Base-by-base conservation (phyloP, 2,888 invertebrate genomes). In the Tenthredo notha region DNA sequence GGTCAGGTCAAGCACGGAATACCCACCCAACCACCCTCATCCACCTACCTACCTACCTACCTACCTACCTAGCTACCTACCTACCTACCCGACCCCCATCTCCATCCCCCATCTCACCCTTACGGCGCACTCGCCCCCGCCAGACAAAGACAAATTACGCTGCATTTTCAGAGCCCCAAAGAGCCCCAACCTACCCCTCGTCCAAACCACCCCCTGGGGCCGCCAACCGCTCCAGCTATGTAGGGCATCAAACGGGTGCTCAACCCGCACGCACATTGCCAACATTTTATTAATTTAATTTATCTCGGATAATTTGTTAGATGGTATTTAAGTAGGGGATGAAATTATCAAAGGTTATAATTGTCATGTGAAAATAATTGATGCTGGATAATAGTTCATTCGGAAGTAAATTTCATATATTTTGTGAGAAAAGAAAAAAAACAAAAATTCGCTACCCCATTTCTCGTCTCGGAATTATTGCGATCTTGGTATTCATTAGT, bases 61-160 rank as follows among this genome's bases (percentile, higher is more conserved):
- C 50, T 78, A 84, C 86, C 84, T 85, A 84, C 82, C 84, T 74
- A 85, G 83, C 84, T 85, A 50, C 50, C 50, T n/a, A 50, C 50
- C 50, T n/a, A 54, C 85, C 82, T 77, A 78, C 82, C 85, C 85
- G 65, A 74, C 50, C 82, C 78, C 87, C 84, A 84, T 86, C 86
- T 85, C 86, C 84, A 87, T 87, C 84, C 85, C 88, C 87, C 85
- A 86, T 86, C 87, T 89, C 89, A 88, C 88, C 89, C 88, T 90
- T 90, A 90, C 91, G 89, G 88, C 90, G 90, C 90, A 89, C 89
- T 91, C 90, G 90, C 91, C 92, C 90, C 90, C 91, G 90, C 90
- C 92, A 92, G 93, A 93, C 93, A 93, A 93, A 93, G 93, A 93
- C 93, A 93, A 93, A 93, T 93, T 92, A 93, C 93, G 92, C 91